These are phyloP conservation scores for Litoditis marina DNA, from an alignment of 2,888 invertebrate species.

Conservation along the genomic window DNA sequence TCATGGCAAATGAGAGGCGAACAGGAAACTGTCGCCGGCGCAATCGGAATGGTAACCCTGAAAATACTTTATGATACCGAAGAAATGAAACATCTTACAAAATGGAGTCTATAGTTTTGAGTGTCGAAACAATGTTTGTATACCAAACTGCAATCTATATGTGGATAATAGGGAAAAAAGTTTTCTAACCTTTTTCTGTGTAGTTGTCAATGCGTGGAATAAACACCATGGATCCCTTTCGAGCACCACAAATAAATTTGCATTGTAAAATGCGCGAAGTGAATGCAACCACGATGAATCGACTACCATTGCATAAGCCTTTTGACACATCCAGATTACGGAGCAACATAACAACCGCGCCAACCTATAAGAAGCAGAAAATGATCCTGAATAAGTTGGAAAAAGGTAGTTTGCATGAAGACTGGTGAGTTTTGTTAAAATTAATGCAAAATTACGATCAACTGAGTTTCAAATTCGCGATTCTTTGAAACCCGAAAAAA, in stretches of 20 bases:
- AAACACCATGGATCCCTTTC: not conserved
- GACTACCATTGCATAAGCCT: constrained; percentile 2
- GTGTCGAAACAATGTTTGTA: too few relatives aligned
- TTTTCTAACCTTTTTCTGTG: not conserved
- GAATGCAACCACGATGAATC: not conserved
- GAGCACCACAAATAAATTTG: constrained; percentile 3
- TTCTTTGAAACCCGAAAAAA: too few relatives aligned
- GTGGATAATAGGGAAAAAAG: too few relatives aligned
- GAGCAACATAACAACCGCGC: constrained; percentile 2
- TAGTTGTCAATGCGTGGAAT: constrained; percentile 6
- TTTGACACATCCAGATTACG: not conserved
- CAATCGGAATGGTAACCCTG: constrained; percentile 3
- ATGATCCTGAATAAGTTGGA: too few relatives aligned
- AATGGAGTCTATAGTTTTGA: not conserved
- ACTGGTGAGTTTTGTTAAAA: too few relatives aligned
- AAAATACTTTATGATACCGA: too few relatives aligned
- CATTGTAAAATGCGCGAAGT: not conserved
- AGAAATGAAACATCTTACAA: not conserved
- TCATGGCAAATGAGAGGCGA: constrained; percentile 52
- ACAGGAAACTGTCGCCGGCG: constrained; percentile 6
- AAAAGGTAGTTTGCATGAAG: too few relatives aligned
- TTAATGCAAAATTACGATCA: too few relatives aligned
- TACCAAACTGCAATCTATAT: too few relatives aligned
- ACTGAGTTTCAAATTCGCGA: too few relatives aligned
- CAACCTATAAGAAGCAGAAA: too few relatives aligned